Conservation (phyloP, 2,797 vertebrate species). For the Mastacembelus armatus region DNA sequence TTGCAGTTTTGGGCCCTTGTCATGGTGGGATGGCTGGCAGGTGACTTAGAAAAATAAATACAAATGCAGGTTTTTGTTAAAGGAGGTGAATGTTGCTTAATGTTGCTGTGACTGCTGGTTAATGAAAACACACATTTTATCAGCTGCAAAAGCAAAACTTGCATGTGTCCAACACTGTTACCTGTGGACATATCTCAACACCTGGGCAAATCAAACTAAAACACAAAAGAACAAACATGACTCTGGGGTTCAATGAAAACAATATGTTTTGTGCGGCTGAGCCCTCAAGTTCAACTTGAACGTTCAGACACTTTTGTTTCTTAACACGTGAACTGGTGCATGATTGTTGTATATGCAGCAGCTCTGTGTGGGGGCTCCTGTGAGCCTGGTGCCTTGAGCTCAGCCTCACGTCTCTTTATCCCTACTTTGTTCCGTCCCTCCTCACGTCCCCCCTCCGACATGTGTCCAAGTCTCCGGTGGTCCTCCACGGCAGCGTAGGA, state of each 20-base stretch:
- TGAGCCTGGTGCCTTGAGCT: conserved; percentile 11
- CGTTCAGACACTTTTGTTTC: no score
- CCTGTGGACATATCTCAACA: no score
- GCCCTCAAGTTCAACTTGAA: conserved; percentile 23
- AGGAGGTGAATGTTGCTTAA: neutral
- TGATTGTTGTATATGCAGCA: conserved; percentile 7
- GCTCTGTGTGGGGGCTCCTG: conserved; percentile 40
- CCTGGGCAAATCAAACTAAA: no score
- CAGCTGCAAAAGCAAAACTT: no score
- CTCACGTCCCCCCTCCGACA: conserved; percentile 12
- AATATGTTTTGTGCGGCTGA: no score
- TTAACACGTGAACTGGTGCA: no score
- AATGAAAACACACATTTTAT: no score
- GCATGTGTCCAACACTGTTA: no score
- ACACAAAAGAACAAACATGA: no score
- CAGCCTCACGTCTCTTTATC: conserved; percentile 41
- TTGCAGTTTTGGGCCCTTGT: neutral
- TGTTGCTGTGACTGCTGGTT: neutral
- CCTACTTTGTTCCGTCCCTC: no score
- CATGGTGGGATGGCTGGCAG: neutral
- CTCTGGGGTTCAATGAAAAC: no score
- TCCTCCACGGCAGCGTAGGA: conserved; percentile 29
- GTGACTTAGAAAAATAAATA: neutral
- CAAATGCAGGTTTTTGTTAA: no score
- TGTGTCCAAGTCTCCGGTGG: conserved; percentile 50